Evolutionary conservation across 2,113 vertebrate species (phyloP), one percentile per base, ranked within the genome.

Genomic region (Sardina pilchardus): DNA sequence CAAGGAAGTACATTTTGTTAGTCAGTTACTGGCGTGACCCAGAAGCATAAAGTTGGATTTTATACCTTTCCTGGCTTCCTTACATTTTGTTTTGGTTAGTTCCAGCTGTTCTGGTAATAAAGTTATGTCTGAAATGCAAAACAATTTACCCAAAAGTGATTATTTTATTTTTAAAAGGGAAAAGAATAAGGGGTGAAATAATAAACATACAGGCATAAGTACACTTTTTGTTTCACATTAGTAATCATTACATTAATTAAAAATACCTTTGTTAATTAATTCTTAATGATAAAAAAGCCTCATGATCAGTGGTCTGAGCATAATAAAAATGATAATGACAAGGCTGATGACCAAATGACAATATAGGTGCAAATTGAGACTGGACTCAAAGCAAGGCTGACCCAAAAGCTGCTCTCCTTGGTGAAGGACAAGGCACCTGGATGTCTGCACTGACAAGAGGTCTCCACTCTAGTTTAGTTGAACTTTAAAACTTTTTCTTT

Each of bases 81-180:
- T 26, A 63, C 21, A 30, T 67, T 67, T 30, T 30, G 30, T 67
- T 36, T 78, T 78, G 36, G 71, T 78, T 78, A 78, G 71, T 78
- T 78, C 14, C 26, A 14, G 26, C 21, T 78, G 30, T 78, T 34
- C 84, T 84, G 48, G 86, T 92, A 92, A 94, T 24, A 93, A 94
- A 89, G 83, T 93, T 94, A 93, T 91, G 88, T 92, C 93, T 92
- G 93, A 94, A 93, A 93, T 92, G 88, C 87, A 78, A 78, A 14
- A 36, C 10, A 78, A 93, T 92, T 92, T 95, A 94, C 93, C 92
- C 91, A 94, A 93, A 94, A 93, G 89, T 90, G 88, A 93, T 91
- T 91, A 88, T 94, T 95, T 95, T 95, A 94, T 94, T 95, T 91
- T 93, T 92, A 88, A 93, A 93, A 91, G 88, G 89, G 90, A 42